Evolutionary conservation across 2,888 invertebrate genomes (phyloP), one percentile per base, ranked within the genome.

Genomic region (Pyrgus malvae): DNA sequence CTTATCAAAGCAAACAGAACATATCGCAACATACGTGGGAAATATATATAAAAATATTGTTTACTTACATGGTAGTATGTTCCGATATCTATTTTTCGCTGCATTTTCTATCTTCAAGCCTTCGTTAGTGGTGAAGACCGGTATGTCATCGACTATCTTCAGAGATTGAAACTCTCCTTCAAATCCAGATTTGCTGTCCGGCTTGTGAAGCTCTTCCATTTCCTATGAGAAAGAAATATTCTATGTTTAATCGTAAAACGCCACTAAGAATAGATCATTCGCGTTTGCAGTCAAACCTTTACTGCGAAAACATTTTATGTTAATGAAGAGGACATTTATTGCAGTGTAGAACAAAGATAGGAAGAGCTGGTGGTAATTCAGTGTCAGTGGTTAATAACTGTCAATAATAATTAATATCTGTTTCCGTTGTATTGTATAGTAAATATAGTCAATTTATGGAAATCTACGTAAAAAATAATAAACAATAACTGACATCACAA

Each of bases 91-190:
- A 91, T 99, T 99, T 82, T 98, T 99, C 59, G 93, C 92, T 53
- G 94, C 92, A 84, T 99, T 99, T 76, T 97, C 96, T 2, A 94
- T 91, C 74, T 94, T 94, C 67, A 94, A 93, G 21, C 98, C 99
- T 82, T 98, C 98, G 64, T 94, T 94, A 35, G 97, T 92, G 12
- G 97, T 96, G 81, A 96, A 97, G 48, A 96, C 91, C 77, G 97
- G 96, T 64, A 96, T 94, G 67, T 96, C 97, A 77, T 98, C 98
- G 78, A 97, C 94, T 72, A 96, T 94, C 76, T 97, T 98, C 61
- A 99, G 82, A 37, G 96, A 95, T 88, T 98, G 97, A 82, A 98
- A 99, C 86, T 99, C 98, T 78, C 97, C 97, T 93, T 98, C 98
- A 78, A 98, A 98, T 2, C 98, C 87, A 56, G 73, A 65, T 35